Conservation (phyloP, 2,113 vertebrate species). For the Perccottus glenii region DNA sequence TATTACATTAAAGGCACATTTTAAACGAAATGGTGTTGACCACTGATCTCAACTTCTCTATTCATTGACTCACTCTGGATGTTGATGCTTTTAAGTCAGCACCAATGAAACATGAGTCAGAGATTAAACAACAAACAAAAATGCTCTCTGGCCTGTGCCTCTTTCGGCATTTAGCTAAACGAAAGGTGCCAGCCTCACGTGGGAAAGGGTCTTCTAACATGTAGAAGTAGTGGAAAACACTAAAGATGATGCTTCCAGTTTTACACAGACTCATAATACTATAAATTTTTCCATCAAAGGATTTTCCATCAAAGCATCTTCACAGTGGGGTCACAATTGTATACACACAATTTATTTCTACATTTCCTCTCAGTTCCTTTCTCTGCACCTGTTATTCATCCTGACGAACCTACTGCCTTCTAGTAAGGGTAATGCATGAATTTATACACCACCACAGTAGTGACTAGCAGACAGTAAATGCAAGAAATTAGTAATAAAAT, state of each 20-base stretch:
- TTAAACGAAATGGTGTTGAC: slow-evolving; percentile 31
- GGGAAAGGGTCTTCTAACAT: slow-evolving; percentile 32
- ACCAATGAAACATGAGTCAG: slow-evolving; percentile 53
- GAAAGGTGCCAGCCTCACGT: slow-evolving; percentile 34
- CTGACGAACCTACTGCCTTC: slow-evolving; percentile 35
- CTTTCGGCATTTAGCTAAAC: slow-evolving; percentile 47
- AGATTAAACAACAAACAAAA: slow-evolving; percentile 61
- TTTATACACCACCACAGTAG: slow-evolving; percentile 7
- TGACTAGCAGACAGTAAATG: slow-evolving; percentile 27
- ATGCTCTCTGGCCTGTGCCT: slow-evolving; percentile 40
- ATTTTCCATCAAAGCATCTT: neutral
- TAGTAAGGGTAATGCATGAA: slow-evolving; percentile 14
- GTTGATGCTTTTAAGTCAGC: slow-evolving; percentile 56
- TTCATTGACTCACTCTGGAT: slow-evolving; percentile 40
- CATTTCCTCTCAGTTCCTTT: neutral
- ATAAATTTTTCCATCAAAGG: neutral
- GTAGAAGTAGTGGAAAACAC: neutral
- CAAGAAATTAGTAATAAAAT: slow-evolving; percentile 48
- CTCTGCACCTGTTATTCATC: slow-evolving; percentile 39
- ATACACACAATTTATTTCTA: slow-evolving; percentile 3
- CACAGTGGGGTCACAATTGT: neutral
- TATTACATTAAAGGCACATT: slow-evolving; percentile 36
- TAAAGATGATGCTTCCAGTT: slow-evolving; percentile 24
- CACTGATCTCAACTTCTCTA: slow-evolving; percentile 31
- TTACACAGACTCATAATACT: neutral